Base-by-base conservation (phyloP, 2,888 invertebrate genomes). In the Dryobota labecula region DNA sequence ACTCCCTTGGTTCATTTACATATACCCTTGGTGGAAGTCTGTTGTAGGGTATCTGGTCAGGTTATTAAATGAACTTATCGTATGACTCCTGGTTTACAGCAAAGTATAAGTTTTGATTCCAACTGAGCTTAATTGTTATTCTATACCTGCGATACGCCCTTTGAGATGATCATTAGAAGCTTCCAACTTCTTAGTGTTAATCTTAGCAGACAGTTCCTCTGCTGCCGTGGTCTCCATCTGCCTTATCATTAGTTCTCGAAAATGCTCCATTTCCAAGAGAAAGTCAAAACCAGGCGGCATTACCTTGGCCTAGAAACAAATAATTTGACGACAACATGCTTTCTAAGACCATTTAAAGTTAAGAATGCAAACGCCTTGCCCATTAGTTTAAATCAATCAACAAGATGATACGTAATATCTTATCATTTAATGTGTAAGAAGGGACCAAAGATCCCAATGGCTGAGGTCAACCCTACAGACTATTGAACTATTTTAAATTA, bases 211-310 rank as follows among this genome's bases (percentile, higher is more conserved):
- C 15, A 96, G 88, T 80, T 96, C 96, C 63, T 96, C 96, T 1
- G 93, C 94, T 0, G 96, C 96, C 0, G 95, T 94, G 4, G 90
- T 92, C 8, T 89, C 86, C 90, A 96, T 92, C 77, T 95, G 96
- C 5, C 77, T 85, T 8, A 92, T 82, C 91, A 96, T 94, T 74
- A 92, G 86, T 0, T 93, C 91, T 15, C 92, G 91, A 72, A 96
- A 94, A 57, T 89, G 88, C 78, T 94, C 93, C 67, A 96, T 78
- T 2, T 89, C 87, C n/a, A 87, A 33, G 24, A 95, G 84, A 73
- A 93, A 96, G 8, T 92, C 92, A 24, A 95, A 58, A 0, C 86
- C 86, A 43, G 62, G 27, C 2, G 61, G 60, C 30, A 57, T 13
- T 30, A 5, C 0, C 2, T 47, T n/a, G 11, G 2, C 15, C 78